Base-by-base conservation (phyloP, 2,797 vertebrate genomes). In the Paguma larvata region DNA sequence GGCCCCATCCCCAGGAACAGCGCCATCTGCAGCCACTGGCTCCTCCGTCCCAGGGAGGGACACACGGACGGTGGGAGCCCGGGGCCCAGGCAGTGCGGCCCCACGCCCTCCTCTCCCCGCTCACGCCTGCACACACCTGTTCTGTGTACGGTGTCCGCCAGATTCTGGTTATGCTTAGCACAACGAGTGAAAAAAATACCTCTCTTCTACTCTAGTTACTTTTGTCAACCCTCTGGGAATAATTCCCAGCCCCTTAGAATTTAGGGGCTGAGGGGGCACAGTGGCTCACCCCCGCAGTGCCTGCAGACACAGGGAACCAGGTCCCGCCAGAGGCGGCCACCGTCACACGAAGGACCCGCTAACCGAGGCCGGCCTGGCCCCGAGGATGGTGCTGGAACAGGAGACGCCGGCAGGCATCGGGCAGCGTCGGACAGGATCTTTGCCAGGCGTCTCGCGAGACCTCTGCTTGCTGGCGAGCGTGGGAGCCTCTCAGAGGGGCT, bases 111-210 rank as follows among this genome's bases (percentile, higher is more conserved):
- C 21, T 8, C 34, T 2, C 1, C 68, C 32, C 15, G 4, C 27
- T 11, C 34, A 38, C 34, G 2, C 34, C 68, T 23, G 5, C 34
- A 13, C 30, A 8, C 0, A 3, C 11, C 12, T 34, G 19, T 21
- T 14, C 44, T 6, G 3, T 12, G 41, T 5, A 41, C 0, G 32
- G 25, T 0, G 6, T 6, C 32, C 0, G 3, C 44, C 7, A 6
- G 44, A 12, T 3, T 34, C 44, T 1, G 27, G 2, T 11, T 21
- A 3, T 9, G 6, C 87, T 78, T 2, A 27, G 67, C 67, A n/a
- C 19, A 23, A 15, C 27, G 44, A 75, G 30, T 14, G 9, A 32
- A 16, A n/a, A 14, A n/a, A 51, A 3, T 3, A 13, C 16, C 38
- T 30, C 3, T 30, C 13, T 2, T 1, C 41, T 4, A 3, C 21